phyloP scores from a whole-genome alignment of 2,113 vertebrate genomes.

The Perca fluviatilis region DNA sequence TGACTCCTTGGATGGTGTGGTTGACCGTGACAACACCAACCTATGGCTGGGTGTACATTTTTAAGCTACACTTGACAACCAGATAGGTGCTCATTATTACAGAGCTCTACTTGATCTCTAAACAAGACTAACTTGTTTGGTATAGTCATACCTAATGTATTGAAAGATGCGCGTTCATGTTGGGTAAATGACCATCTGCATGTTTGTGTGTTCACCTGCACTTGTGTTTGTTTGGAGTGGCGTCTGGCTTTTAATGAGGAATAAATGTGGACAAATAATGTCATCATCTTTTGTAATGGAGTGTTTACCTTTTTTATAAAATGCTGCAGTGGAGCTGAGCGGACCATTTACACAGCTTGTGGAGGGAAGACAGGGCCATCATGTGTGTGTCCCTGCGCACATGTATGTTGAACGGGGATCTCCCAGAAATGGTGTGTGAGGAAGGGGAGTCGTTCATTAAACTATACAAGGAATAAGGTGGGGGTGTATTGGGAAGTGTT shows the following conservation, averaged over 20 bases:
- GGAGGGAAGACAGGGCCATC: slow-evolving; percentile 49
- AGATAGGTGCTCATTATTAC: slow-evolving; percentile 20
- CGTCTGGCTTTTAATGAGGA: slow-evolving; percentile 41
- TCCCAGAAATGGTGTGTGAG: slow-evolving; percentile 39
- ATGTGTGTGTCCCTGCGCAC: slow-evolving; percentile 28
- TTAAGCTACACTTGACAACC: slow-evolving; percentile 11
- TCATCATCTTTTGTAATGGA: slow-evolving; percentile 58
- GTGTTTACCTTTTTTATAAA: slow-evolving; percentile 74
- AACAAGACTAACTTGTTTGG: slow-evolving; percentile 70
- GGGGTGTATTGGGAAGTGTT: slow-evolving; percentile 54
- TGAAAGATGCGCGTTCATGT: slow-evolving; percentile 30
- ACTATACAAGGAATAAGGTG: slow-evolving; percentile 71
- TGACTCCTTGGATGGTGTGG: slow-evolving; percentile 39
- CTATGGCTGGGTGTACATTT: slow-evolving; percentile 39
- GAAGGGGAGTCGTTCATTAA: slow-evolving; percentile 36
- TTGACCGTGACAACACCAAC: slow-evolving; percentile 59
- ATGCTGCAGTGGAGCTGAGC: slow-evolving; percentile 37
- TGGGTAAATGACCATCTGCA: slow-evolving; percentile 48
- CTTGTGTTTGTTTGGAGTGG: slow-evolving; percentile 40
- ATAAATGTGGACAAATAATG: slow-evolving; percentile 50
- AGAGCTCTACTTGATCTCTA: neutral
- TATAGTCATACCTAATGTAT: slow-evolving; percentile 29
- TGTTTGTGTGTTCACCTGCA: slow-evolving; percentile 80
- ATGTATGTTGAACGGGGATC: slow-evolving; percentile 53
- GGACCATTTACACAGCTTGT: slow-evolving; percentile 31